Evolutionary conservation across 2,888 invertebrate species (phyloP), one percentile per base, ranked within the genome.

Genomic region (Drosophila colorata): DNA sequence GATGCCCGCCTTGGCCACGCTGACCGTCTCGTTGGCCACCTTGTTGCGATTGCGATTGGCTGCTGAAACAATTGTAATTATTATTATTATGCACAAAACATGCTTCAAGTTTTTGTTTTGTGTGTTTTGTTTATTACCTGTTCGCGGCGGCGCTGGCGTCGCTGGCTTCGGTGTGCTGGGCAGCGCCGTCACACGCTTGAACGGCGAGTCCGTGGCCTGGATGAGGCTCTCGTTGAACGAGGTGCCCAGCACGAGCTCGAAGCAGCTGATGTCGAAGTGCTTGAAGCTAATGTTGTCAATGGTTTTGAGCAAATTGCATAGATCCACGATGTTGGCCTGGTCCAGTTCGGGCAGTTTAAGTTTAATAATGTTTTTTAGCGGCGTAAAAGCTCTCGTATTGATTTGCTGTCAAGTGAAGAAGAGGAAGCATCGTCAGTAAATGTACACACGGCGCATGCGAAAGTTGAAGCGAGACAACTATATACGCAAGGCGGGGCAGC

Each of bases 201-300:
- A 75, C 20, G 91, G 90, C 44, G 80, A 48, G 68, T 91, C 91
- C 52, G 91, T 91, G 52, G 84, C 78, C 52, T 85, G 64, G 28
- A 91, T 90, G 66, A 91, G 69, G 68, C 92, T 92, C 40, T 92
- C 91, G 78, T 92, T 91, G 74, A 91, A 92, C n/a, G 92, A 82
- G 38, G 87, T 86, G 11, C 92, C 92, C 56, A 90, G 74, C 7
- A 90, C 90, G n/a, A 92, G 75, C 55, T 91, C 90, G 66, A 79
- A 92, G 74, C 92, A 92, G 69, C 92, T 92, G 14, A 92, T 78
- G 75, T 92, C 91, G 61, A 91, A 92, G 56, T 84, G 84, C 52
- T 87, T 90, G 33, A 91, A 90, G 60, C 89, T 91, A 47, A 92
- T 92, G 46, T 89, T 90, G 68, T 92, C 92, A 57, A 92, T 92